phyloP scores from a whole-genome alignment of 1,140 invertebrate genomes.

The Coenobita brevimanus region DNA sequence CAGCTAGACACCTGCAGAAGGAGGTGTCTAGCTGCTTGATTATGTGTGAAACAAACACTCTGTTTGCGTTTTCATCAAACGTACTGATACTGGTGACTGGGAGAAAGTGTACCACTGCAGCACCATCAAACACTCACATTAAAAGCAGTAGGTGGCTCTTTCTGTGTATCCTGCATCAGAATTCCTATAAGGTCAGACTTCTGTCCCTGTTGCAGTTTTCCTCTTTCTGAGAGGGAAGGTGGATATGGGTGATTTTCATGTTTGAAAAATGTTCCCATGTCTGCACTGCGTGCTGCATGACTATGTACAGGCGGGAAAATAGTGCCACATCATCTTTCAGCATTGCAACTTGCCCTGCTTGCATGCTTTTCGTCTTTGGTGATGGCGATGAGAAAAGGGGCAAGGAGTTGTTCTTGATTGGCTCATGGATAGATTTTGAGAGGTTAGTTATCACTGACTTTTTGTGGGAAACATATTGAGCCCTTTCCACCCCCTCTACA shows the following conservation, averaged over 20 bases:
- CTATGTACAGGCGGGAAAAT: too few species aligned
- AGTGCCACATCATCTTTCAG: too few species aligned
- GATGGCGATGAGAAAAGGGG: too few species aligned
- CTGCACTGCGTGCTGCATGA: too few species aligned
- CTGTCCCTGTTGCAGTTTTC: slow-evolving; percentile 5
- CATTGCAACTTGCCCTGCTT: too few species aligned
- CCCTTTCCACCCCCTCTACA: too few species aligned
- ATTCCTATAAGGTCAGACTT: background rate
- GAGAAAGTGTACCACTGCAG: background rate
- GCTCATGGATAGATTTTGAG: too few species aligned
- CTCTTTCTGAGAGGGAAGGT: background rate
- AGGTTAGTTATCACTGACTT: too few species aligned
- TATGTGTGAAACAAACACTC: background rate
- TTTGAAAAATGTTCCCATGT: background rate
- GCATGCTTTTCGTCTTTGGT: too few species aligned
- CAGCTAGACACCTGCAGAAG: too few species aligned
- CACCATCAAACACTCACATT: background rate
- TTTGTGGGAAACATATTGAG: too few species aligned
- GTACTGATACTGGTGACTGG: background rate
- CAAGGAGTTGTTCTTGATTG: too few species aligned
- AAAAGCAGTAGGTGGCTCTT: background rate
- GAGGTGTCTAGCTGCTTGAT: background rate
- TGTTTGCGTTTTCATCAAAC: background rate
- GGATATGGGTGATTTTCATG: slow-evolving; percentile 13
- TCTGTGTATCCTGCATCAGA: slow-evolving; percentile 1